A percentile compares a stretch with the other conserved stretches of the same genome.
phyloP scores from a whole-genome alignment of 2,888 invertebrate genomes.

The Morpho deidamia region DNA sequence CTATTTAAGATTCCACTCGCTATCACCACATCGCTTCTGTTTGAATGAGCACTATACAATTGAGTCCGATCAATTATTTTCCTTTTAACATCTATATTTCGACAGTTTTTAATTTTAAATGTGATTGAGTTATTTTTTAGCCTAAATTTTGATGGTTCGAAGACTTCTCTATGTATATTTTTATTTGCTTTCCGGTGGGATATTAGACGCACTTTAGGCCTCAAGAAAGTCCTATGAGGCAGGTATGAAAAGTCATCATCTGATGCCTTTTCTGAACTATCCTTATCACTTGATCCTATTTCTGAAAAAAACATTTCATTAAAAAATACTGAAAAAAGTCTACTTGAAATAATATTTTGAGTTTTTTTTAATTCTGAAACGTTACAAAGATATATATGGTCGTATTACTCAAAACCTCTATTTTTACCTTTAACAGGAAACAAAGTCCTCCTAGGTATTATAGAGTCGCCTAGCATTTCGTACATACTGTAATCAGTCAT shows the following conservation, averaged over 20 bases:
- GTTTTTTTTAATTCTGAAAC: no score
- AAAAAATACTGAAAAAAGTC: no score
- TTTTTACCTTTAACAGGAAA: slow-evolving; percentile 54
- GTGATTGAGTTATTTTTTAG: slow-evolving; percentile 37
- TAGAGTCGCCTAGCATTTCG: slow-evolving; percentile 68
- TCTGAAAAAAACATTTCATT: slow-evolving; percentile 34
- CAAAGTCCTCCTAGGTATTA: slow-evolving; percentile 56
- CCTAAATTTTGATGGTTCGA: slow-evolving; percentile 49
- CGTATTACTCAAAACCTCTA: no score
- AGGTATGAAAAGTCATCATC: slow-evolving; percentile 51
- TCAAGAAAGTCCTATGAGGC: slow-evolving; percentile 39
- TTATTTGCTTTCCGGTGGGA: slow-evolving; percentile 33
- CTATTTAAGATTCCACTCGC: slow-evolving; percentile 60
- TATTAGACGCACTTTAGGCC: slow-evolving; percentile 46
- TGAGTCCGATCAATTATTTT: slow-evolving; percentile 25
- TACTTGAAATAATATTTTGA: no score
- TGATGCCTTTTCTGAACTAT: slow-evolving; percentile 34
- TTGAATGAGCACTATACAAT: slow-evolving; percentile 25
- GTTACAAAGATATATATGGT: no score
- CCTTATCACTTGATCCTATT: slow-evolving; percentile 30
- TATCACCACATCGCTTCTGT: slow-evolving; percentile 36
- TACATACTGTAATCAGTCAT: slow-evolving; percentile 64
- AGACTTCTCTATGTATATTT: slow-evolving; percentile 45
- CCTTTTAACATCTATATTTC: slow-evolving; percentile 36
- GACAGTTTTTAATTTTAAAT: slow-evolving; percentile 55